Evolutionary conservation across 2,888 invertebrate species (phyloP).

Genomic region (Nymphalis polychloros): DNA sequence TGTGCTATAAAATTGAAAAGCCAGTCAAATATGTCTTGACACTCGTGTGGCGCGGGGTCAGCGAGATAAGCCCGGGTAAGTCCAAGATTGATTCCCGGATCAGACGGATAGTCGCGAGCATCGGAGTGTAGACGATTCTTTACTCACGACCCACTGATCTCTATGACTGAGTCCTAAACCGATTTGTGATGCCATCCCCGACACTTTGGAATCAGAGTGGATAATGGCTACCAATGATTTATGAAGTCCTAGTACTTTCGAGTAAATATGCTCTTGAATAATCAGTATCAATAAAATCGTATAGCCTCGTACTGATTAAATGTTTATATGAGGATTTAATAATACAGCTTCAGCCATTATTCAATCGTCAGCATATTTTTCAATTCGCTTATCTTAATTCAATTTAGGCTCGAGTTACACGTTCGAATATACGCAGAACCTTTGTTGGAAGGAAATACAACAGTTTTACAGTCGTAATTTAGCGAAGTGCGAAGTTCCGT

Average conservation of each 20-base stretch:
- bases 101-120: slow-evolving; percentile 61
- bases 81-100: slow-evolving; percentile 79
- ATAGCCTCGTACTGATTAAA: slow-evolving; percentile 18
- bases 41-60: slow-evolving; percentile 69
- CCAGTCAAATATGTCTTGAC: slow-evolving; percentile 67
- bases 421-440: slow-evolving; percentile 21
- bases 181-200: slow-evolving; percentile 38
- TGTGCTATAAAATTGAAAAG: slow-evolving; percentile 56
- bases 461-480: slow-evolving; percentile 70
- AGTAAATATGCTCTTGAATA: slow-evolving; percentile 7
- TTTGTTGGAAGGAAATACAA: slow-evolving; percentile 48
- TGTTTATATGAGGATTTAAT: slow-evolving; percentile 20
- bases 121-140: slow-evolving; percentile 72
- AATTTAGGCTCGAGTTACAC: slow-evolving; percentile 36
- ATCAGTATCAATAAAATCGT: slow-evolving; percentile 11
- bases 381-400: slow-evolving; percentile 35
- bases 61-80: slow-evolving; percentile 72
- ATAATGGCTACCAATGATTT: slow-evolving; percentile 29
- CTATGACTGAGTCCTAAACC: slow-evolving; percentile 59
- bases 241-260: slow-evolving; percentile 19
- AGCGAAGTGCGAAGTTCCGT: slow-evolving; percentile 78
- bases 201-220: slow-evolving; percentile 37
- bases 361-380: slow-evolving; percentile 25
- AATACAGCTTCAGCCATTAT: slow-evolving; percentile 29
- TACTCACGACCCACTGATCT: slow-evolving; percentile 69